Conservation (phyloP, 2,888 invertebrate species). For the Notodonta ziczac region DNA sequence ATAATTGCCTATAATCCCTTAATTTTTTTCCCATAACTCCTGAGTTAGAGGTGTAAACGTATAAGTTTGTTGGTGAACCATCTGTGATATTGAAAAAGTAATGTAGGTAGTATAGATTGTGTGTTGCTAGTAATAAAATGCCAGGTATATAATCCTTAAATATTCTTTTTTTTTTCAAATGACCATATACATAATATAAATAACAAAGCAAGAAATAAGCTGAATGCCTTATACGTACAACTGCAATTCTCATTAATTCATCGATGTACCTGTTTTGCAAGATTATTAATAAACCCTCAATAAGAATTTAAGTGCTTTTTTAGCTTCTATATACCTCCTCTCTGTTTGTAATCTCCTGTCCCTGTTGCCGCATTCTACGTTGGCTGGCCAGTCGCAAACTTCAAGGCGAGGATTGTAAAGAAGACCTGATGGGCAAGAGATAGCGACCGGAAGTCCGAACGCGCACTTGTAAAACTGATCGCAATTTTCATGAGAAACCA, state of each 20-base stretch:
- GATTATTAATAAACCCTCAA: background rate
- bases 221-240: background rate
- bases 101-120: no score
- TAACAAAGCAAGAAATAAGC: background rate
- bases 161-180: background rate
- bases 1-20: no score
- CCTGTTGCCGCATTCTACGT: slow-evolving; percentile 32
- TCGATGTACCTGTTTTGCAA: background rate
- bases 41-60: no score
- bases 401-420: slow-evolving; percentile 28
- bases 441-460: slow-evolving; percentile 26
- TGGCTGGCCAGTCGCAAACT: slow-evolving; percentile 35
- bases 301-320: background rate
- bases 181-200: background rate
- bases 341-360: background rate
- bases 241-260: background rate
- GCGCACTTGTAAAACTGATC: slow-evolving; percentile 38
- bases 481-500: slow-evolving; percentile 33
- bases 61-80: no score
- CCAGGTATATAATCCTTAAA: no score
- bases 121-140: no score
- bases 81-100: no score
- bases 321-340: background rate
- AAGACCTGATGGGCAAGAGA: slow-evolving; percentile 25
- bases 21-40: no score